Percentiles rank a stretch among this genome's conserved stretches.
Evolutionary conservation across 2,888 invertebrate genomes (phyloP).

Genomic region (Luffia ferchaultella): DNA sequence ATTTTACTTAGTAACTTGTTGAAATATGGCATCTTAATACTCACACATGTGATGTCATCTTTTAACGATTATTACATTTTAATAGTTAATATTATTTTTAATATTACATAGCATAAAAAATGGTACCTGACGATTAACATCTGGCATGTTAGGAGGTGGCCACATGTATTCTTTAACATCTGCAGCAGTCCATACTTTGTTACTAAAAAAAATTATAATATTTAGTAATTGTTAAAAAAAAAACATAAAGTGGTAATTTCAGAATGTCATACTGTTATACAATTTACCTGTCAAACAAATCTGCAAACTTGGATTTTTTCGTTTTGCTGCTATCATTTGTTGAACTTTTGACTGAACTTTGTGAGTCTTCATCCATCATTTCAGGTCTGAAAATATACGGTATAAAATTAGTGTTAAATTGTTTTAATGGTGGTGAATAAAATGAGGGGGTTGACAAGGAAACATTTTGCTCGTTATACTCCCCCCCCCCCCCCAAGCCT

Average conservation of each 20-base stretch:
- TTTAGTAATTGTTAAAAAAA: slow-evolving; percentile 8
- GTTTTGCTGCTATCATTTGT: slow-evolving; percentile 70
- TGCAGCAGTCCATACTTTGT: slow-evolving; percentile 77
- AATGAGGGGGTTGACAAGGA: too few species aligned
- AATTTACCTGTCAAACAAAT: slow-evolving; percentile 53
- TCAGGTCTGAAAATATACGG: slow-evolving; percentile 35
- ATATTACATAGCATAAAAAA: too few species aligned
- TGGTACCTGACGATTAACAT: slow-evolving; percentile 45
- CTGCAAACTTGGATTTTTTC: slow-evolving; percentile 55
- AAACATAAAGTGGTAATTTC: neutral
- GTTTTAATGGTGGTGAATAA: too few species aligned
- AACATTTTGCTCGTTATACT: too few species aligned
- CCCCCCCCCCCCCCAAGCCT: too few species aligned
- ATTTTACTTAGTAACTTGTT: too few species aligned
- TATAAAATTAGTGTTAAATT: too few species aligned
- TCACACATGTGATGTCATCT: too few species aligned
- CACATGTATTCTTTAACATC: slow-evolving; percentile 95
- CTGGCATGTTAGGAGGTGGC: slow-evolving; percentile 69
- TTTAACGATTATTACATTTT: too few species aligned
- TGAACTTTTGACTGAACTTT: slow-evolving; percentile 82
- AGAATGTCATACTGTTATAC: too few species aligned
- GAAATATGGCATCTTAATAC: too few species aligned
- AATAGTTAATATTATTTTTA: too few species aligned
- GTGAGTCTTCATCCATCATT: slow-evolving; percentile 78
- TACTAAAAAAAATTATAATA: slow-evolving; percentile 34